Base-by-base conservation (phyloP, 2,888 invertebrate species). In the Diarsia mendica region DNA sequence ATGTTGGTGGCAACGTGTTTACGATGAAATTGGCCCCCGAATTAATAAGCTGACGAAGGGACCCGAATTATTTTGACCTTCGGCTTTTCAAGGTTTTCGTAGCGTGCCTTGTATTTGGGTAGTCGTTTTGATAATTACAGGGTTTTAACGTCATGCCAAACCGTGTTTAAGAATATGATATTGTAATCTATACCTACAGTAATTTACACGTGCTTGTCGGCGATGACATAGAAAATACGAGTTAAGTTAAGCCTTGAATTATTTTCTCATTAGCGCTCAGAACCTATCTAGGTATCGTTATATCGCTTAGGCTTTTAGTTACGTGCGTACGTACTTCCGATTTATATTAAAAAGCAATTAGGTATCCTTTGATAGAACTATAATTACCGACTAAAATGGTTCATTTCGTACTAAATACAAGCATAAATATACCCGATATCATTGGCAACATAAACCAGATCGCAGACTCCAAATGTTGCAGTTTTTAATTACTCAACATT, bases 11-110 rank as follows among this genome's bases (percentile, higher is more conserved):
- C 88, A 87, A 89, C 88, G 88, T 89, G 91, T 91, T 93, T 89
- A 88, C 89, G 89, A 87, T 86, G 87, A 88, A 93, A 93, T 93
- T 90, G 90, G 89, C 89, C 89, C 88, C 88, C 79, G 86, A 88
- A 88, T 90, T 93, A 93, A 93, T 92, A 92, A 92, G 90, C 85
- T 92, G 92, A 90, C 90, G 91, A 90, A 89, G 91, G 91, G 89
- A 87, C 86, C 86, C 80, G 89, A 89, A 89, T 90, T 89, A 83
- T 88, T 89, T 80, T 88, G 92, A 89, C 92, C 92, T 93, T 92
- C 87, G 74, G 80, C 78, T 86, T 89, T 90, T 90, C 91, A 90
- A 91, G 91, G 92, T 88, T 90, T 85, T 77, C 63, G 75, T 86
- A 75, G 87, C 86, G 86, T 89, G 87, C 77, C 69, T 80, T 79